Evolutionary conservation across 2,113 vertebrate genomes (phyloP).

Genomic region (Alectura lathami): DNA sequence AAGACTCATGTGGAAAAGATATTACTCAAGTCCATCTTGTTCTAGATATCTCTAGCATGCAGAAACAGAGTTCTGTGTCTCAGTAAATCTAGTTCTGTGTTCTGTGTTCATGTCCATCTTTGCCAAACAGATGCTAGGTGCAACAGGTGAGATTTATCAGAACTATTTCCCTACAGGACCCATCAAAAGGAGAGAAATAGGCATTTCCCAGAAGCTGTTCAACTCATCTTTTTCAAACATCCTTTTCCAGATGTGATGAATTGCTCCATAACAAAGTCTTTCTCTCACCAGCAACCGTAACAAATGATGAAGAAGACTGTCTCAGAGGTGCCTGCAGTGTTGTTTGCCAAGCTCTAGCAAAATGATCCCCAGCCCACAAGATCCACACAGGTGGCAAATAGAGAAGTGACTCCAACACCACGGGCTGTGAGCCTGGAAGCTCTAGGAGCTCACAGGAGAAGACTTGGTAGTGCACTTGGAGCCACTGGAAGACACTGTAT

Average conservation of each 20-base stretch:
- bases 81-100: neutral
- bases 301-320: neutral
- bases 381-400: neutral
- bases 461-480: neutral
- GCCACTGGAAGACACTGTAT: neutral
- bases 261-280: neutral
- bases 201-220: neutral
- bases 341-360: neutral
- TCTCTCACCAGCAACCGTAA: neutral
- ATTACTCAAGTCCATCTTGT: neutral
- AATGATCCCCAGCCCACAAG: fast-evolving
- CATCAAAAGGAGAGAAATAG: neutral
- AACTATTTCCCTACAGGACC: fast-evolving
- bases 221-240: neutral
- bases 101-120: neutral
- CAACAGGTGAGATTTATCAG: neutral
- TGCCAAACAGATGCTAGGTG: neutral
- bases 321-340: neutral
- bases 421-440: neutral
- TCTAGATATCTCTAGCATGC: neutral
- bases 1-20: neutral
- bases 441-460: neutral
- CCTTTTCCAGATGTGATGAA: neutral
- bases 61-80: neutral
- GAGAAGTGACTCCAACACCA: neutral